Evolutionary conservation across 1,140 invertebrate genomes (phyloP).

Genomic region (Drosophila repletoides): DNA sequence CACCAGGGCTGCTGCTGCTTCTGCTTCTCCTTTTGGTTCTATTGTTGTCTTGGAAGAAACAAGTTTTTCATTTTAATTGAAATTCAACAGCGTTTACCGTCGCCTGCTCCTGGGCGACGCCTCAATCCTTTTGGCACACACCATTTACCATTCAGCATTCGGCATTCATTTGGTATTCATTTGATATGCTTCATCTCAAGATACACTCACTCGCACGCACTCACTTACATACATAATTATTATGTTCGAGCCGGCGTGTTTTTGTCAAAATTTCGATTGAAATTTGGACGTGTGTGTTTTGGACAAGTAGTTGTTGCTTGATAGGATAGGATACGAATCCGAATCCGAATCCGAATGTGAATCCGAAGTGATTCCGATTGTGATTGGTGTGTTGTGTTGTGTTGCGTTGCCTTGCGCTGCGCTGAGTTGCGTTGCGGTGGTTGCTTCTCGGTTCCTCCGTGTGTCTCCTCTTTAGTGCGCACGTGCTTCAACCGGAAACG

Average conservation of each 20-base stretch:
- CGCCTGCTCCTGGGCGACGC: constrained; percentile 45
- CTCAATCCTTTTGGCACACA: constrained; percentile 74
- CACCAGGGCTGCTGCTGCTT: constrained; percentile 10
- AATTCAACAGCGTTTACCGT: constrained; percentile 61
- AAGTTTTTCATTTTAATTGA: constrained; percentile 70
- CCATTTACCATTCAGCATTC: constrained; percentile 34
- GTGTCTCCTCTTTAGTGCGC: constrained; percentile 68
- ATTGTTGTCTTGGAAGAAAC: constrained; percentile 49
- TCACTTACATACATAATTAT: constrained; percentile 66
- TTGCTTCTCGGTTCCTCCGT: constrained; percentile 48
- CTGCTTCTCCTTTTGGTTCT: neutral
- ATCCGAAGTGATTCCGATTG: constrained; percentile 47
- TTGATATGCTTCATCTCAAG: constrained; percentile 36
- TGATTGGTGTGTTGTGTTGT: constrained; percentile 79
- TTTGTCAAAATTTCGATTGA: constrained; percentile 59
- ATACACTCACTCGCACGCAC: too few species aligned
- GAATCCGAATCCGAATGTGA: neutral
- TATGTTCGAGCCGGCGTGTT: constrained; percentile 48
- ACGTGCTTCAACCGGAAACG: constrained; percentile 81
- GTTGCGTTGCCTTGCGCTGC: too few species aligned
- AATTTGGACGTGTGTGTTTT: constrained; percentile 73
- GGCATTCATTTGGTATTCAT: constrained; percentile 51
- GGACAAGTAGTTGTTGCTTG: constrained; percentile 65
- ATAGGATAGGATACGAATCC: constrained; percentile 1
- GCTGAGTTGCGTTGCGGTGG: constrained; percentile 65